Percentiles rank a stretch among this genome's conserved stretches.
Evolutionary conservation across 2,888 invertebrate genomes (phyloP).

Genomic region (Andrena chrysosceles): DNA sequence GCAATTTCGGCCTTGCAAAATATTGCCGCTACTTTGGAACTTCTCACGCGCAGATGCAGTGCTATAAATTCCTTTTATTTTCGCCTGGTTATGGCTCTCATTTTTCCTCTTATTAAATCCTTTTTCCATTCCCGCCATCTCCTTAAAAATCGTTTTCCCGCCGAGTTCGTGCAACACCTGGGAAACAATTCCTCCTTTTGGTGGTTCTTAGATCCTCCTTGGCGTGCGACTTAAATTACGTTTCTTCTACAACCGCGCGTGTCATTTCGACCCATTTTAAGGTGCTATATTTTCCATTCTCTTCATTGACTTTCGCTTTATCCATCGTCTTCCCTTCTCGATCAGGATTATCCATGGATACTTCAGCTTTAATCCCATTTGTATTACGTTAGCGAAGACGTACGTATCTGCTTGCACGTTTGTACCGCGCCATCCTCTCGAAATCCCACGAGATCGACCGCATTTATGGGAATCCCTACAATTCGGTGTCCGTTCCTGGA

Average conservation of each 20-base stretch:
- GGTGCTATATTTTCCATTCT: neutral
- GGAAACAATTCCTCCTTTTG: constrained; percentile 49
- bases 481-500: neutral
- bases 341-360: neutral
- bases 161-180: constrained; percentile 53
- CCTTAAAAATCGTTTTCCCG: constrained; percentile 58
- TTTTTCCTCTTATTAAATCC: constrained; percentile 62
- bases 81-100: constrained; percentile 49
- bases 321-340: too few species aligned
- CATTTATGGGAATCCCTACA: constrained; percentile 21
- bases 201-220: constrained; percentile 37
- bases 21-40: constrained; percentile 43
- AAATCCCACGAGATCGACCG: neutral
- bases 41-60: constrained; percentile 48
- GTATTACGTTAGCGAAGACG: neutral
- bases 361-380: neutral
- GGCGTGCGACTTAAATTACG: constrained; percentile 32
- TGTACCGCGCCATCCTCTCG: neutral
- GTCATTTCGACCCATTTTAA: neutral
- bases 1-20: constrained; percentile 37
- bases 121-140: constrained; percentile 48
- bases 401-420: neutral
- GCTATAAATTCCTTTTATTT: constrained; percentile 57
- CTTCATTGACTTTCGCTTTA: neutral
- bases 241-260: neutral